phyloP scores from a whole-genome alignment of 2,113 vertebrate genomes.

The Ondatra zibethicus region DNA sequence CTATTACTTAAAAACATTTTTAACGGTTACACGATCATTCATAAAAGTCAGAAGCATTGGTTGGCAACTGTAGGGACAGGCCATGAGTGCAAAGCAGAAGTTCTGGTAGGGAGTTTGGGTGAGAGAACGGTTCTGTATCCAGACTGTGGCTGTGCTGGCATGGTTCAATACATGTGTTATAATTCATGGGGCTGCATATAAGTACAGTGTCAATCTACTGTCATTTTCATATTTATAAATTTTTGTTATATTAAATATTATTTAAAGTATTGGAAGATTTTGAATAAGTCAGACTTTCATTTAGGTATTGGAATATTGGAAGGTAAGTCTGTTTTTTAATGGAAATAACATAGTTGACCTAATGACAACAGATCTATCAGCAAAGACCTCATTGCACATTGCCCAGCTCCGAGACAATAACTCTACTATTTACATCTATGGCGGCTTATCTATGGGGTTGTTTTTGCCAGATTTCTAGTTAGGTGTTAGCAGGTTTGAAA shows the following conservation, averaged over 20 bases:
- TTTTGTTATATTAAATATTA: not conserved
- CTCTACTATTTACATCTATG: not conserved
- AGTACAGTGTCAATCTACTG: not conserved
- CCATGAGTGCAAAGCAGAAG: not conserved
- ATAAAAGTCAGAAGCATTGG: not conserved
- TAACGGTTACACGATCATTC: not conserved
- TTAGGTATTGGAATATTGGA: not conserved
- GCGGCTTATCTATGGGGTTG: not conserved
- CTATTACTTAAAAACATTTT: not conserved
- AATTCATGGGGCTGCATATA: not conserved
- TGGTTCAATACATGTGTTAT: not conserved
- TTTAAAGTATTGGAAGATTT: not conserved
- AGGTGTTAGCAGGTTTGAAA: not conserved
- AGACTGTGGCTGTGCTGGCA: not conserved
- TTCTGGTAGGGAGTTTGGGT: not conserved
- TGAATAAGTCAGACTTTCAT: not conserved
- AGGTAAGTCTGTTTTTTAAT: conserved; percentile 32
- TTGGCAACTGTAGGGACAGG: not conserved
- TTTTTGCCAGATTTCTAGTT: not conserved
- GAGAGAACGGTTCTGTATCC: not conserved
- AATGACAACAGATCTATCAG: not conserved
- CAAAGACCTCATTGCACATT: not conserved
- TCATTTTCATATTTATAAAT: not conserved
- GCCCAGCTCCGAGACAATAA: not conserved
- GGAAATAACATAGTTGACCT: not conserved